Base-by-base conservation (phyloP, 2,888 invertebrate species). In the Myopa tessellatipennis region DNA sequence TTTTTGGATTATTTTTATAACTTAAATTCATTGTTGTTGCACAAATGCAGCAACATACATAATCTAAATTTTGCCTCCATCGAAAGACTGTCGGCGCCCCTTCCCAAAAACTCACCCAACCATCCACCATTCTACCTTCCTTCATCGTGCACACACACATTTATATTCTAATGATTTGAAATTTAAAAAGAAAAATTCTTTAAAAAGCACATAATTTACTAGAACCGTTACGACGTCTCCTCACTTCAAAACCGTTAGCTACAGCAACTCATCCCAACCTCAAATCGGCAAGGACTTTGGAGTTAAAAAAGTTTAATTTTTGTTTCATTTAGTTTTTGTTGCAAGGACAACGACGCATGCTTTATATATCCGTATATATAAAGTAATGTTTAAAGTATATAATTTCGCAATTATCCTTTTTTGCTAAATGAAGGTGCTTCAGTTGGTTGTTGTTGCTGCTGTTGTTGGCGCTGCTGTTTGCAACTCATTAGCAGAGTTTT, bases 341-440 rank as follows among this genome's bases (percentile, higher is more conserved):
- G 16, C 26, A 26, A 26, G 26, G 26, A 26, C 26, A 26, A 26
- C 10, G 8, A 34, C 26, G 34, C 61, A 34, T 63, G 26, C 61
- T 26, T 26, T 61, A 26, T 61, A 61, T 12, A n/a, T 26, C 14
- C n/a, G 61, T 26, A 58, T 26, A 26, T 38, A 55, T 68, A 78
- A 77, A 72, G 74, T 80, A 76, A 67, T 78, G 75, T 74, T 74
- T 70, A 77, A 81, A 81, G 79, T 79, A 79, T 79, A 82, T 83
- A 82, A 83, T 83, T 81, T 82, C 81, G 82, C 80, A 82, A 83
- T 83, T 83, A 83, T 83, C 78, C 81, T 79, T 75, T 52, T 40
- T 34, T 70, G 16, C 18, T n/a, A 7, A 18, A 14, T 26, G 4
- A 12, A 52, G 52, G 4, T 65, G 34, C 36, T 65, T 61, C 26